Evolutionary conservation across 2,113 vertebrate genomes (phyloP).

Genomic region (Galeopterus variegatus): DNA sequence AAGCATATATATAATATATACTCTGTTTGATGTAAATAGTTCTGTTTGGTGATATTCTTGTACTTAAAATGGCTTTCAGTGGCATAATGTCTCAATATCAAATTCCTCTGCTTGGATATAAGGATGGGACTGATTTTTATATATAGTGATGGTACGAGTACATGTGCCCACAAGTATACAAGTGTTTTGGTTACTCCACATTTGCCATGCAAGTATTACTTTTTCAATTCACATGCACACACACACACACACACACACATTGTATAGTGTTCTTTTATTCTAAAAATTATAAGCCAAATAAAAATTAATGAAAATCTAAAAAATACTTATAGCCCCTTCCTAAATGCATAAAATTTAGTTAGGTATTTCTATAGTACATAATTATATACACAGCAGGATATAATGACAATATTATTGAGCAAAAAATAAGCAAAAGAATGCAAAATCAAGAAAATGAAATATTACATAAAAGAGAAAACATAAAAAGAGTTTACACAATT

Average conservation of each 20-base stretch:
- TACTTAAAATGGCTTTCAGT: conserved; percentile 51
- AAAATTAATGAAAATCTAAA: conserved; percentile 64
- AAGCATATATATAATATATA: conserved; percentile 1
- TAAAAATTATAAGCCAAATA: conserved; percentile 68
- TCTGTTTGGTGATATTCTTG: conserved; percentile 41
- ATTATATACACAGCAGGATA: conserved; percentile 30
- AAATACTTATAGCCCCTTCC: neutral
- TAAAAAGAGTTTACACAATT: neutral
- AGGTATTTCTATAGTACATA: conserved; percentile 47
- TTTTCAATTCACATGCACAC: conserved; percentile 43
- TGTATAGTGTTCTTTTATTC: conserved; percentile 30
- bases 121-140: conserved; percentile 48
- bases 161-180: neutral
- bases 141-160: neutral
- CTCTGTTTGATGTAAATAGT: conserved; percentile 45
- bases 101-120: conserved; percentile 48
- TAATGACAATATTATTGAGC: conserved; percentile 19
- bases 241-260: neutral
- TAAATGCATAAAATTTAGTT: conserved; percentile 23
- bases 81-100: conserved; percentile 48
- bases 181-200: conserved; percentile 39
- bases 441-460: conserved; percentile 41
- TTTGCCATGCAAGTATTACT: conserved; percentile 7
- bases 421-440: conserved; percentile 56
- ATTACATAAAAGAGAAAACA: conserved; percentile 49